Base-by-base conservation (phyloP, 2,888 invertebrate species). In the Tachina fera region DNA sequence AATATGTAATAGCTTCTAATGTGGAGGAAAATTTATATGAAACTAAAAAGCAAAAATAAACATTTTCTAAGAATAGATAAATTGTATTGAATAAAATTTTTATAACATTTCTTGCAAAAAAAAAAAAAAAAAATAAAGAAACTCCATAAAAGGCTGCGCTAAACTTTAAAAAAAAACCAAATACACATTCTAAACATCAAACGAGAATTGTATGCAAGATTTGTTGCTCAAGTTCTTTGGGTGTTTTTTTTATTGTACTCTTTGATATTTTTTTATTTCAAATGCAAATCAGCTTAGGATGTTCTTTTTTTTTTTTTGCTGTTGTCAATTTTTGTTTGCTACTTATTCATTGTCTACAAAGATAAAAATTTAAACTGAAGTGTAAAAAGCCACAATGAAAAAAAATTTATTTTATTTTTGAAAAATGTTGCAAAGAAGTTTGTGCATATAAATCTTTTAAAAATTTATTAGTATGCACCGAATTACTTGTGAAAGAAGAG, bases 401-500 rank as follows among this genome's bases (percentile, higher is more conserved):
- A 58, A 10, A 53, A 31, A 53, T 31, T 43, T 70, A 49, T 31
- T 31, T 31, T 31, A 4, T 31, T 31, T 31, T 2, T 0, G 2
- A 31, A 31, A 31, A 31, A 31, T 70, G 68, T 58, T 39, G 47
- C 58, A 51, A 60, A 60, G 16, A 47, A 80, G 79, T 71, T 72
- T 58, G 51, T 74, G 41, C 72, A n/a, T 41, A 76, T 82, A 82
- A 82, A 82, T 82, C 82, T 76, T 70, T 56, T 45, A 74, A 70
- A 31, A 82, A 82, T 82, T 70, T 82, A 76, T 82, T 82, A 70
- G 82, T 76, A 82, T 82, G 76, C 76, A 82, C 76, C 76, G 76
- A 76, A 70, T 70, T 80, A 65, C 72, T 72, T 80, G 13, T 43
- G 6, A 31, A 31, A 31, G 31, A 31, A 31, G 65, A 39, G 49